phyloP scores from a whole-genome alignment of 2,113 vertebrate species.

The Mormoops blainvillei region DNA sequence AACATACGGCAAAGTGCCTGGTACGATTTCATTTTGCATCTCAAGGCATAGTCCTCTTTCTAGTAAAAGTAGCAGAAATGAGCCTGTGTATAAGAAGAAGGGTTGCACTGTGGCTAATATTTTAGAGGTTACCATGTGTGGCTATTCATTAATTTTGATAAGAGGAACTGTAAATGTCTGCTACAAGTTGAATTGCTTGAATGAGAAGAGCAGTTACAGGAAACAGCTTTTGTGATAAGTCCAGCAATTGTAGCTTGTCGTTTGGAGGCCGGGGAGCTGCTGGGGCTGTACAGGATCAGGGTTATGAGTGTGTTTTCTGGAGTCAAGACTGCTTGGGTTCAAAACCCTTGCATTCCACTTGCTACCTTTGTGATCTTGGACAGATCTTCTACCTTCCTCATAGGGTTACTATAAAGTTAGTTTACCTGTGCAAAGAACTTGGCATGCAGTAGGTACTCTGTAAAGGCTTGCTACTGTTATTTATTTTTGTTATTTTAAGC shows the following conservation, averaged over 20 bases:
- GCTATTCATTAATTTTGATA: not conserved
- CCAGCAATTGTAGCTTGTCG: not conserved
- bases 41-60: not conserved
- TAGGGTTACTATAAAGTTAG: not conserved
- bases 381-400: not conserved
- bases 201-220: not conserved
- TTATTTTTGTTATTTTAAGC: not conserved
- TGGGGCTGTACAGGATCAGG: not conserved
- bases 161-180: not conserved
- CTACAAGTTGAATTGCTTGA: slow-evolving; percentile 3
- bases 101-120: not conserved
- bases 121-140: not conserved
- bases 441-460: not conserved
- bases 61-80: not conserved
- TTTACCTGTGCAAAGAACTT: not conserved
- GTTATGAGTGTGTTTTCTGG: not conserved
- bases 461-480: not conserved
- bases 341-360: not conserved
- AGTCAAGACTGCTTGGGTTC: not conserved
- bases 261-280: not conserved
- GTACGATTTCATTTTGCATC: not conserved
- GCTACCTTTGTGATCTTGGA: not conserved
- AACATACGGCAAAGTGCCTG: not conserved
- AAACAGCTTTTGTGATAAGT: not conserved
- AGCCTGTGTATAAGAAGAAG: not conserved